phyloP scores from a whole-genome alignment of 2,797 vertebrate species.

The Macropus fuliginosus region DNA sequence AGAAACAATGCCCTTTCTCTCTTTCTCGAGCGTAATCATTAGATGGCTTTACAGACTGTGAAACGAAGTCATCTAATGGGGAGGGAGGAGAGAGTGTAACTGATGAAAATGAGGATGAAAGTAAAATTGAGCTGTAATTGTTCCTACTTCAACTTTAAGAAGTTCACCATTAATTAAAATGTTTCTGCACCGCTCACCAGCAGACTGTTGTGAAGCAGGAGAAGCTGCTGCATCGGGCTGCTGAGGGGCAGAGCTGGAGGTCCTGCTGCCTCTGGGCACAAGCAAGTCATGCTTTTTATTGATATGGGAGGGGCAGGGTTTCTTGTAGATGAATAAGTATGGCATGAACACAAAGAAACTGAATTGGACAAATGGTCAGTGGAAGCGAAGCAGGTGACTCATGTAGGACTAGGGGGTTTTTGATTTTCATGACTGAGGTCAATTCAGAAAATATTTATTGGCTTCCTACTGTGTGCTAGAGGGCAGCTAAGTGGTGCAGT shows the following conservation, averaged over 20 bases:
- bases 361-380: background rate
- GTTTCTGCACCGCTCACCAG: conserved; percentile 84
- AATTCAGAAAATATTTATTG: background rate
- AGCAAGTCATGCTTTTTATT: conserved; percentile 48
- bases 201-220: conserved; percentile 81
- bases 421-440: background rate
- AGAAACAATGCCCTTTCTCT: conserved; percentile 81
- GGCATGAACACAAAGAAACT: background rate
- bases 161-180: conserved; percentile 88
- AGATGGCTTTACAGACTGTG: conserved; percentile 85
- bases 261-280: conserved; percentile 63
- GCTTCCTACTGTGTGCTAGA: background rate
- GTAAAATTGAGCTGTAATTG: conserved; percentile 87
- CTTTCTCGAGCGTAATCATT: conserved; percentile 82
- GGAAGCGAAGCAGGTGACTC: background rate
- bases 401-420: background rate
- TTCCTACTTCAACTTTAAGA: conserved; percentile 86
- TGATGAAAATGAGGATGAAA: conserved; percentile 83
- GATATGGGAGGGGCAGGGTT: conserved; percentile 33
- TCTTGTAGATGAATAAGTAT: conserved; percentile 12
- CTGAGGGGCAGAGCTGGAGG: conserved; percentile 73
- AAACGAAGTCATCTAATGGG: conserved; percentile 85
- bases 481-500: background rate
- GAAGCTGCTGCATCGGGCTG: conserved; percentile 65
- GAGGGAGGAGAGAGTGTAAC: conserved; percentile 83